Evolutionary conservation across 2,888 invertebrate genomes (phyloP), one percentile per base, ranked within the genome.

Genomic region (Ectemnius continuus): DNA sequence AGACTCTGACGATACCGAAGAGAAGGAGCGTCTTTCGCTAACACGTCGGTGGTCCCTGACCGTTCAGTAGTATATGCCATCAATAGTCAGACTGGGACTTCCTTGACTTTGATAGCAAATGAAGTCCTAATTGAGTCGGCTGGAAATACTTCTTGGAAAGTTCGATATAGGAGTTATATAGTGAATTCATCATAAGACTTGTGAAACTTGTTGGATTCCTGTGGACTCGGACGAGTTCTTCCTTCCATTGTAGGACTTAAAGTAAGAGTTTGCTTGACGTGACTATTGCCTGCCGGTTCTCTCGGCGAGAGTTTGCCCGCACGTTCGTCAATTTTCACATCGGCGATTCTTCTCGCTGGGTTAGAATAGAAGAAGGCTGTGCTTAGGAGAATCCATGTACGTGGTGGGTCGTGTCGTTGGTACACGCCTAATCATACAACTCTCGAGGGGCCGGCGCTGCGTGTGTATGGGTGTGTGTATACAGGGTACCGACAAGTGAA

Each of bases 381-480:
- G 20, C 28, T 18, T 47, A 26, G 46, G 70, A 67, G 52, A 65
- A 63, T 67, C 72, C 6, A 36, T 36, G 36, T 36, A 36, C 36
- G 36, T 11, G 76, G 70, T 69, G 72, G 59, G 48, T 73, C 63
- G 69, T 65, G 46, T 63, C 52, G 67, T 72, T 77, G 72, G 76
- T 71, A 77, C 80, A 65, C 78, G 73, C 80, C 80, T 81, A 78
- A 81, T 81, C 80, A 80, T 67, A 78, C 80, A 78, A 73, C 56
- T 58, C 64, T 28, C 60, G 52, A 18, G 23, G 59, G 68, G 75
- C 66, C 71, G 71, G 73, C 59, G 45, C 60, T 78, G 67, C 75
- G 79, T 79, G 78, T 77, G 75, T 76, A 77, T 73, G 66, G 72
- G 69, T 66, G 76, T 76, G 78, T 82, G 16, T 76, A 66, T 79